These are phyloP conservation scores for Peromyscus melanophrys DNA, from an alignment of 2,797 vertebrate genomes.

Conservation along the genomic window DNA sequence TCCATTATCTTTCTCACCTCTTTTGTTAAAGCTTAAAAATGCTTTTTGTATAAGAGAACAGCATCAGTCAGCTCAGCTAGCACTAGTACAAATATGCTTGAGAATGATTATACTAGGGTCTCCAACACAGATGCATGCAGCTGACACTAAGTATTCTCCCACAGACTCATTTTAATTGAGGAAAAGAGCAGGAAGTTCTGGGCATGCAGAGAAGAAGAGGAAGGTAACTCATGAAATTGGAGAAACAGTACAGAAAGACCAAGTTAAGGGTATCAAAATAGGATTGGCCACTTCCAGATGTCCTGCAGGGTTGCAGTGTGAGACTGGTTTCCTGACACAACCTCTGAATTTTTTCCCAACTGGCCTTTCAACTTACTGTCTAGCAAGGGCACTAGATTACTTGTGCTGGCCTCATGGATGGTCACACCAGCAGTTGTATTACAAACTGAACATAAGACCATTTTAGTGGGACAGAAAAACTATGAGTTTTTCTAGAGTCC, in stretches of 20 bases:
- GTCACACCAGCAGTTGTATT: neutral
- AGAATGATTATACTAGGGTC: neutral
- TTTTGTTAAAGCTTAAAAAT: conserved; percentile 37
- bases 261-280: conserved; percentile 1
- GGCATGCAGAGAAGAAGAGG: neutral
- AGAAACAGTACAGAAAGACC: neutral
- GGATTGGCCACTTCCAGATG: neutral
- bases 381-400: neutral
- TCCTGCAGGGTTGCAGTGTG: neutral
- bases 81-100: neutral
- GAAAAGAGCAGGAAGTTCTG: conserved; percentile 12
- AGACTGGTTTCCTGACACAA: neutral
- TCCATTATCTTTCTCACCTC: conserved; percentile 40
- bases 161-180: neutral
- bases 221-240: neutral
- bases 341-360: neutral
- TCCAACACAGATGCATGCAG: neutral
- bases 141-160: neutral
- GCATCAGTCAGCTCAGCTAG: neutral
- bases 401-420: neutral
- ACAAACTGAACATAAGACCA: conserved; percentile 3
- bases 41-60: neutral
- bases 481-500: neutral
- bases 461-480: neutral
- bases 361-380: neutral